These are phyloP conservation scores for Escarpia spicata DNA, from an alignment of 2,888 invertebrate species.

Conservation along the genomic window DNA sequence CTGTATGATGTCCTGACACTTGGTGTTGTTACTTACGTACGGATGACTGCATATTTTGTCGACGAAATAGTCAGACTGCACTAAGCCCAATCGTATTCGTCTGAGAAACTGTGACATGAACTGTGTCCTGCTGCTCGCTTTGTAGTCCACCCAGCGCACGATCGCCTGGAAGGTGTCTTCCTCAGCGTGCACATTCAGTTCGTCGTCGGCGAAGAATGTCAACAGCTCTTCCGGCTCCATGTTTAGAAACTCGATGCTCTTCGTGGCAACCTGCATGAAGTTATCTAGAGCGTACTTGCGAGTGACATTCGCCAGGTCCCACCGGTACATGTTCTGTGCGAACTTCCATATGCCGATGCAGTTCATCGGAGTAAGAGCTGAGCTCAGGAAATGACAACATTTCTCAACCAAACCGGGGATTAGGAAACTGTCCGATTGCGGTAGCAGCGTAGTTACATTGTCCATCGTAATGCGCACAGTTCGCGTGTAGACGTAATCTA, in stretches of 20 bases:
- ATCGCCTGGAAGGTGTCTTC: constrained; percentile 48
- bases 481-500: constrained; percentile 36
- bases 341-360: constrained; percentile 34
- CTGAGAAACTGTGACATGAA: constrained; percentile 33
- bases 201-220: constrained; percentile 29
- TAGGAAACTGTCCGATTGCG: constrained; percentile 33
- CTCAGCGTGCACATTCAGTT: constrained; percentile 36
- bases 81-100: constrained; percentile 34
- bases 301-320: constrained; percentile 24
- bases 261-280: constrained; percentile 31
- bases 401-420: constrained; percentile 30
- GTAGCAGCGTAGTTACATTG: constrained; percentile 29
- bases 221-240: constrained; percentile 23
- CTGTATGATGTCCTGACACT: constrained; percentile 31
- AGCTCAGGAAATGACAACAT: constrained; percentile 29
- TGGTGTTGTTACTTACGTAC: constrained; percentile 25
- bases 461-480: constrained; percentile 29
- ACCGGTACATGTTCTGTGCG: constrained; percentile 31
- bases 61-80: constrained; percentile 36
- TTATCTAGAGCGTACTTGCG: constrained; percentile 30
- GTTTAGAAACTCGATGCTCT: constrained; percentile 34
- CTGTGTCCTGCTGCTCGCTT: constrained; percentile 60
- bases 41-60: constrained; percentile 31
- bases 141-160: constrained; percentile 61
- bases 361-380: constrained; percentile 29